These are phyloP conservation scores for Alentia gelatinosa DNA, from an alignment of 2,888 invertebrate genomes.

Conservation along the genomic window DNA sequence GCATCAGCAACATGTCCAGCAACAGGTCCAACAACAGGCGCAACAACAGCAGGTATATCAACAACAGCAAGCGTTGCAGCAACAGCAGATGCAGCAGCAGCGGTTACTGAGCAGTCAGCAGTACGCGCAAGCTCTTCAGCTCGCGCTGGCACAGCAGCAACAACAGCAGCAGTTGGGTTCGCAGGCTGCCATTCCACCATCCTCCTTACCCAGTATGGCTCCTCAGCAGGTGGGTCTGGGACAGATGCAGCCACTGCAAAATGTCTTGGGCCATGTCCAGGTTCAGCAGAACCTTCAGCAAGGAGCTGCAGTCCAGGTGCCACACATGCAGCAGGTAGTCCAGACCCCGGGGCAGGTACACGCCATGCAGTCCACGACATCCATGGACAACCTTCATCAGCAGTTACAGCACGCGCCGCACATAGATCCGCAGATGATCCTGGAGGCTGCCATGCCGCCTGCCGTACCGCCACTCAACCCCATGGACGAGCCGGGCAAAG, in stretches of 20 bases:
- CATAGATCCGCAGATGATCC: too few relatives aligned
- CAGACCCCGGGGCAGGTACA: not conserved
- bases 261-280: not conserved
- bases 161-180: constrained; percentile 3
- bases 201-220: not conserved
- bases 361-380: not conserved
- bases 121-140: not conserved
- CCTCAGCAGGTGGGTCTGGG: not conserved
- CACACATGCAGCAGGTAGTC: not conserved
- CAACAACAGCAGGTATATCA: constrained; percentile 51
- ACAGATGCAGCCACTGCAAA: not conserved
- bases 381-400: constrained; percentile 4
- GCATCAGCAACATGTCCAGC: constrained; percentile 32
- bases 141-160: constrained; percentile 6
- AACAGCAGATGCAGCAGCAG: constrained; percentile 53
- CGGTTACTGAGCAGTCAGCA: not conserved
- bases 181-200: not conserved
- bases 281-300: not conserved
- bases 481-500: constrained; percentile 29
- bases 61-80: constrained; percentile 36
- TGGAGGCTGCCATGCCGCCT: not conserved
- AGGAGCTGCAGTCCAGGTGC: not conserved
- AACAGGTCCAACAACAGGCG: not conserved
- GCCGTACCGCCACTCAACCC: not conserved
- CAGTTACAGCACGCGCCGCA: not conserved